These are phyloP conservation scores for Coelogynopora nodosa DNA, from an alignment of 2,888 invertebrate genomes.

Conservation along the genomic window DNA sequence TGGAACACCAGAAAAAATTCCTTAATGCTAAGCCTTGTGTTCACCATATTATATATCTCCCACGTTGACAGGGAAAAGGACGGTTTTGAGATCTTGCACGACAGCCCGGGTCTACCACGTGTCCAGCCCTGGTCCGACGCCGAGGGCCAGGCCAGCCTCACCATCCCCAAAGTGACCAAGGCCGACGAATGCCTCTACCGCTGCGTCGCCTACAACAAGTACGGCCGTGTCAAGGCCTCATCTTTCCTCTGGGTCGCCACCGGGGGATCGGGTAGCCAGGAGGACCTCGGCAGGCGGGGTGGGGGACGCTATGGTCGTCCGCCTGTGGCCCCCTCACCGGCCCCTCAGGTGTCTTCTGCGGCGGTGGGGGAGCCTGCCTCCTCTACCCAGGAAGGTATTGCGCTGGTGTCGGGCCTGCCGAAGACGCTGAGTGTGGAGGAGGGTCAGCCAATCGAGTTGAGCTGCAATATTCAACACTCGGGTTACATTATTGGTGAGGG, in stretches of 20 bases:
- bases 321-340: background rate
- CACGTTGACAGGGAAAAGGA: conserved; percentile 47
- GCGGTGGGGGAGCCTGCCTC: background rate
- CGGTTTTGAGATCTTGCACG: conserved; percentile 44
- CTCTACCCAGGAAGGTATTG: background rate
- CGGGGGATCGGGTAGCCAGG: too few species aligned
- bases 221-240: conserved; percentile 40
- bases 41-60: too few species aligned
- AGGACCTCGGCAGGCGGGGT: background rate
- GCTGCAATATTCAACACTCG: background rate
- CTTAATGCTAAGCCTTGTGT: too few species aligned
- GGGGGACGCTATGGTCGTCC: background rate
- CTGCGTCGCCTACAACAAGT: conserved; percentile 44
- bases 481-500: conserved; percentile 36
- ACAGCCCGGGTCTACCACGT: background rate
- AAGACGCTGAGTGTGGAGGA: conserved; percentile 4
- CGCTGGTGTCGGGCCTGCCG: conserved; percentile 6
- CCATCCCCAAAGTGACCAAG: conserved; percentile 23
- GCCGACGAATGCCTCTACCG: conserved; percentile 46
- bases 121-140: background rate
- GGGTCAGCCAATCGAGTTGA: conserved; percentile 30
- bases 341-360: background rate
- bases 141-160: conserved; percentile 10
- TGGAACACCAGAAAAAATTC: too few species aligned
- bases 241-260: conserved; percentile 44